Conservation (phyloP, 2,888 invertebrate species). For the Isotomurus palustris region DNA sequence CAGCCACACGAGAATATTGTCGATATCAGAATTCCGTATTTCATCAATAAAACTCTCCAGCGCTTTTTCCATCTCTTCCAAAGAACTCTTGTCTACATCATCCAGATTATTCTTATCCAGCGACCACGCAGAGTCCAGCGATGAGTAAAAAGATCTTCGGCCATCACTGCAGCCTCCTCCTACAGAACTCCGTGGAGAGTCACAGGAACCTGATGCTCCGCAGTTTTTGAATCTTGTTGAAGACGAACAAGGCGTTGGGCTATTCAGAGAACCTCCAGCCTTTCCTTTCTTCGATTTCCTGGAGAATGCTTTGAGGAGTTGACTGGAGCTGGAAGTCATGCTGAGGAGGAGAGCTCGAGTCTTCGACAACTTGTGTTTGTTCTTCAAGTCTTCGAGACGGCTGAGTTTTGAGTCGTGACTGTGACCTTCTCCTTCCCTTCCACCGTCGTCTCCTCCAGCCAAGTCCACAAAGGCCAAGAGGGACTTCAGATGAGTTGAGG, state of each 20-base stretch:
- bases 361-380: slow-evolving; percentile 1
- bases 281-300: neutral
- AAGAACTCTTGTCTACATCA: no score
- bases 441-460: neutral
- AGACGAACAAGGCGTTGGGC: no score
- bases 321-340: neutral
- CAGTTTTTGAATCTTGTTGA: no score
- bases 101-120: slow-evolving; percentile 11
- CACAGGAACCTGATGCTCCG: no score
- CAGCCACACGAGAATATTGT: slow-evolving; percentile 31
- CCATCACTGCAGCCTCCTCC: no score
- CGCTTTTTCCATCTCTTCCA: slow-evolving; percentile 7
- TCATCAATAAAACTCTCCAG: slow-evolving; percentile 33
- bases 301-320: neutral
- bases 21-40: slow-evolving; percentile 31
- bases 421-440: neutral
- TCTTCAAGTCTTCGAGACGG: neutral
- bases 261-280: no score
- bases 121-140: no score
- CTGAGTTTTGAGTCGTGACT: no score
- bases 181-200: no score
- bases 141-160: no score
- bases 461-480: no score
- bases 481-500: no score
- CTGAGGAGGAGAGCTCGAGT: slow-evolving; percentile 2